Evolutionary conservation across 2,113 vertebrate genomes (phyloP).

Genomic region (Nycticorax nycticorax): DNA sequence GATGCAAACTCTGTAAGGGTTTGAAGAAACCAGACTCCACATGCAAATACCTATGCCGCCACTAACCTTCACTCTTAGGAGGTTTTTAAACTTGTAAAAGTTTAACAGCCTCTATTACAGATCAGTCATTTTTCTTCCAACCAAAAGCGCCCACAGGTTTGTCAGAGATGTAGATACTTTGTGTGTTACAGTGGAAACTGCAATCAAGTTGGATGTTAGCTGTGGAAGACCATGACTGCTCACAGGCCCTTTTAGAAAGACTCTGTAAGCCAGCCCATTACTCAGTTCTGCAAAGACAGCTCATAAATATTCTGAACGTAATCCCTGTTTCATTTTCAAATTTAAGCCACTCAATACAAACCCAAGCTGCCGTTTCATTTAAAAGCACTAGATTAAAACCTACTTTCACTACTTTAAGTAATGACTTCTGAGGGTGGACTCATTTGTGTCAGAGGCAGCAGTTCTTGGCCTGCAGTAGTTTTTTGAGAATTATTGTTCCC

Average conservation of each 20-base stretch:
- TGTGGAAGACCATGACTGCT: background rate
- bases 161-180: background rate
- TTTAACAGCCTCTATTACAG: background rate
- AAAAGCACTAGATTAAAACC: background rate
- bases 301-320: background rate
- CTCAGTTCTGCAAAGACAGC: background rate
- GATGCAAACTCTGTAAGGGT: background rate
- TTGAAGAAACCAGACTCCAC: background rate
- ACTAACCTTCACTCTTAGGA: background rate
- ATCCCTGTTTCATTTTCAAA: background rate
- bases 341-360: background rate
- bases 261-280: background rate
- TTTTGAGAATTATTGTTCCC: background rate
- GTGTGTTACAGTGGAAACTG: background rate
- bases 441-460: background rate
- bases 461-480: background rate
- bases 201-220: background rate
- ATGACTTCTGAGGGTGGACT: background rate
- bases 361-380: background rate
- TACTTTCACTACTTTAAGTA: background rate
- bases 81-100: background rate
- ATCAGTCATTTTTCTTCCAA: background rate
- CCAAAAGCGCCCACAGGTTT: background rate
- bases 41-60: background rate
- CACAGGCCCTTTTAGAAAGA: background rate